Base-by-base conservation (phyloP, 2,888 invertebrate species). In the Nomada flava region DNA sequence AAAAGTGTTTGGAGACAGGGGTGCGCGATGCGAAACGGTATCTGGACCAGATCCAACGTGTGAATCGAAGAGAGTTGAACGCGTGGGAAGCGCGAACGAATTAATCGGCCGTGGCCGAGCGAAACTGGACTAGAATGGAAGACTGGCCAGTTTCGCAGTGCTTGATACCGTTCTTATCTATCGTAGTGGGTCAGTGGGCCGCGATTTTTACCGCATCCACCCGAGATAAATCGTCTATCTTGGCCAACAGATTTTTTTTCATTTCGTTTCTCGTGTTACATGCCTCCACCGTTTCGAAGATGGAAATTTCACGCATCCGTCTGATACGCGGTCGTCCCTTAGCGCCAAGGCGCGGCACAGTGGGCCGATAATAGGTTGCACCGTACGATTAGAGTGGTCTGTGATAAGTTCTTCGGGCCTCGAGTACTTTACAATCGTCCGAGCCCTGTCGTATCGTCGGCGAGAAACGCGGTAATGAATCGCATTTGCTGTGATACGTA, bases 301-400 rank as follows among this genome's bases (percentile, higher is more conserved):
- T 82, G 84, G 79, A 88, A 87, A 87, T 88, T 89, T 89, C 86
- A 89, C 85, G 88, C 89, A 89, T 29, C 29, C 2, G 10, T 11
- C 26, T 26, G 18, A n/a, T 13, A 44, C 18, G 10, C 62, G 23
- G n/a, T n/a, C 11, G 11, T 53, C 68, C 67, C 63, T 47, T 36
- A 29, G 69, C 36, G 20, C 18, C 52, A n/a, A 36, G 36, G 36
- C 36, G 36, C 36, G 36, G 36, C 36, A 7, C 60, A 36, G 29
- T 52, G 55, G 42, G 36, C 60, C 75, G 72, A 83, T 75, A 75
- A 82, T 83, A 75, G 82, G 75, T 69, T 72, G 64, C 75, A 15
- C 44, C 63, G 62, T 23, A 44, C 44, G 79, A 79, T 76, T 68
- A 67, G 63, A 73, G 23, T 63, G 59, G 13, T 1, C 52, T 29